phyloP scores from a whole-genome alignment of 2,797 vertebrate genomes.

The Microchirus variegatus region DNA sequence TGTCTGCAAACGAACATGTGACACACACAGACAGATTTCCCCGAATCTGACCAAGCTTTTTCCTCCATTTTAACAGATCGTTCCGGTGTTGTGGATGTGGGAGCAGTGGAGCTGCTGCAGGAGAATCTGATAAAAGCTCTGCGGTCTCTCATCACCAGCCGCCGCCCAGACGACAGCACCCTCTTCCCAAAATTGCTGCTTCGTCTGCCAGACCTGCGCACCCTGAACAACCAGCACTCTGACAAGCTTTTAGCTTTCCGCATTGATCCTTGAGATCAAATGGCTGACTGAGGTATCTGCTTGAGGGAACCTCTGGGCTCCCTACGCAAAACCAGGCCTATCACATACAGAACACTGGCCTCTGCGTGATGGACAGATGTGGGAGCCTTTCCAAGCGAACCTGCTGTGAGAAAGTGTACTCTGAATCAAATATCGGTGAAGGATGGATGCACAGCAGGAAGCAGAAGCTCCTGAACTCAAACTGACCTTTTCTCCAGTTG shows the following conservation, averaged over 20 bases:
- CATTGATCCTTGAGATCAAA: constrained; percentile 76
- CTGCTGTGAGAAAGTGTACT: constrained; percentile 23
- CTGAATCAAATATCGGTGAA: constrained; percentile 21
- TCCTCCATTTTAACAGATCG: constrained; percentile 66
- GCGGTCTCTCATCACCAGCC: constrained; percentile 74
- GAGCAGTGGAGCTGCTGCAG: constrained; percentile 83
- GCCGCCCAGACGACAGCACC: constrained; percentile 76
- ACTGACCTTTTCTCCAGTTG: constrained; percentile 41
- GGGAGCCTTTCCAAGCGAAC: constrained; percentile 42
- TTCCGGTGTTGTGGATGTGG: constrained; percentile 80
- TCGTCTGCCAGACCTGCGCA: constrained; percentile 83
- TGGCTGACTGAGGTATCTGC: constrained; percentile 28
- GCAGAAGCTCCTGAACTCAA: constrained; percentile 44
- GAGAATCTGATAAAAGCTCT: constrained; percentile 83
- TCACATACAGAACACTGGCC: constrained; percentile 43
- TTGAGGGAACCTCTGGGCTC: constrained; percentile 38
- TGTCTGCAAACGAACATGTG: neutral
- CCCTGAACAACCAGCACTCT: constrained; percentile 84
- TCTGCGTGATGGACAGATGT: constrained; percentile 53
- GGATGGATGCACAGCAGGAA: constrained; percentile 35
- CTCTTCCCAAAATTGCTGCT: constrained; percentile 84
- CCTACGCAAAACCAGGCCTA: constrained; percentile 33
- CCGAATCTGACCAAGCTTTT: constrained; percentile 18
- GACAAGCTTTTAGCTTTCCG: constrained; percentile 85
- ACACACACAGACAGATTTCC: neutral